Percentiles rank a stretch among this genome's conserved stretches.
Conservation (phyloP, 1,140 invertebrate genomes). For the Myzus persicae region DNA sequence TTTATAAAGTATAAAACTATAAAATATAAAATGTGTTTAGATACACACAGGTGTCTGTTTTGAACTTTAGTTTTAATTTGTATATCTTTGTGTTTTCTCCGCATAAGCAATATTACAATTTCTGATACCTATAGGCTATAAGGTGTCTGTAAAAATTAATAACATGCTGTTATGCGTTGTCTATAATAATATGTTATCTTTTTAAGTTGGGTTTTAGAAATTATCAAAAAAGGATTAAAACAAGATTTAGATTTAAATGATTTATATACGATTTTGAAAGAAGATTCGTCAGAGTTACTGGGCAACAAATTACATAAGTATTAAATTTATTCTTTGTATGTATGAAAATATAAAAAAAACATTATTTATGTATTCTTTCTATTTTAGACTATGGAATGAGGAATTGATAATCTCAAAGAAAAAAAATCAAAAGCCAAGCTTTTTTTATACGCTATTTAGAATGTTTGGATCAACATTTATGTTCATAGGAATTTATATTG, state of each 20-base stretch:
- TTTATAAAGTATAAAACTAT: too few relatives aligned
- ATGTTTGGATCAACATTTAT: not conserved
- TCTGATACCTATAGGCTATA: too few relatives aligned
- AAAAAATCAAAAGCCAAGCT: not conserved
- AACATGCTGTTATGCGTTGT: not conserved
- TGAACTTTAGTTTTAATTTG: not conserved
- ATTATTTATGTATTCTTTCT: not conserved
- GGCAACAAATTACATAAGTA: conserved; percentile 17
- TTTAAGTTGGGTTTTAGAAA: not conserved
- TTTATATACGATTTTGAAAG: not conserved
- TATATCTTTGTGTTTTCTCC: too few relatives aligned
- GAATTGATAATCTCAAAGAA: not conserved
- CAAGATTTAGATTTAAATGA: conserved; percentile 4
- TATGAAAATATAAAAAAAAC: not conserved
- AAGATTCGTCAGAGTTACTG: not conserved
- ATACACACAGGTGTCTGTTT: not conserved
- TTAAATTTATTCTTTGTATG: not conserved
- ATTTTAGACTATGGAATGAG: conserved; percentile 1
- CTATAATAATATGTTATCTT: not conserved
- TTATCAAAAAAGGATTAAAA: conserved; percentile 23
- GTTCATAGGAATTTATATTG: not conserved
- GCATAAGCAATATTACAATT: not conserved
- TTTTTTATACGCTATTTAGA: not conserved
- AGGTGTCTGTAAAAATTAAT: not conserved
- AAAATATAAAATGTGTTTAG: too few relatives aligned